phyloP scores from a whole-genome alignment of 2,113 vertebrate genomes.

The Oreotrochilus melanogaster region DNA sequence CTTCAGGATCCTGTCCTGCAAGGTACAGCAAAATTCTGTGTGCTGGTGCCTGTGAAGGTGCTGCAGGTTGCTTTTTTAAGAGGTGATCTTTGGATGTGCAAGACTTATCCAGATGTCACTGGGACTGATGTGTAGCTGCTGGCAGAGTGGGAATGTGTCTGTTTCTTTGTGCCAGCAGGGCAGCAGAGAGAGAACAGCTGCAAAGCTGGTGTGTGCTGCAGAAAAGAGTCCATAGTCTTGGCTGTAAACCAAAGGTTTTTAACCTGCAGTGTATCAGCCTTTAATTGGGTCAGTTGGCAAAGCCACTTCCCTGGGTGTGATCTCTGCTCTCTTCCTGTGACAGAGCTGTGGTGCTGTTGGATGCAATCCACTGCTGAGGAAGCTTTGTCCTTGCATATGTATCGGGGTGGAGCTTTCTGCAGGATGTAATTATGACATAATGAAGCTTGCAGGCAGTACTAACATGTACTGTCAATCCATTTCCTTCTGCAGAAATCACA shows the following conservation, averaged over 20 bases:
- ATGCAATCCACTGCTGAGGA: neutral
- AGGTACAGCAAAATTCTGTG: constrained; percentile 70
- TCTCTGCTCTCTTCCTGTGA: neutral
- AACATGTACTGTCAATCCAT: neutral
- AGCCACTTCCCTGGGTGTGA: neutral
- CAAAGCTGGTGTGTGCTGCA: neutral
- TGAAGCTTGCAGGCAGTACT: neutral
- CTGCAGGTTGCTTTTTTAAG: neutral
- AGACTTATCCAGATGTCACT: neutral
- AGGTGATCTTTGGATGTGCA: neutral
- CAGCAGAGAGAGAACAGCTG: neutral
- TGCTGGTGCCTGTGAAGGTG: neutral
- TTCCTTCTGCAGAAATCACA: constrained; percentile 80
- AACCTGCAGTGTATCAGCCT: neutral
- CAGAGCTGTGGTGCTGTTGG: neutral
- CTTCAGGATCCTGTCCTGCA: constrained; percentile 81
- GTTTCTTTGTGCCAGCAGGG: neutral
- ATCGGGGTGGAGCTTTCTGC: neutral
- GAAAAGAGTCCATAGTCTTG: neutral
- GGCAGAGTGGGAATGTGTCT: neutral
- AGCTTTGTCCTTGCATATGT: neutral
- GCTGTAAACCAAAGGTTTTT: neutral
- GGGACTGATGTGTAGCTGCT: neutral
- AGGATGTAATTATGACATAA: neutral
- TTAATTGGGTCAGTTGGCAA: neutral